Conservation (phyloP, 2,113 vertebrate genomes). For the Mola mola region DNA sequence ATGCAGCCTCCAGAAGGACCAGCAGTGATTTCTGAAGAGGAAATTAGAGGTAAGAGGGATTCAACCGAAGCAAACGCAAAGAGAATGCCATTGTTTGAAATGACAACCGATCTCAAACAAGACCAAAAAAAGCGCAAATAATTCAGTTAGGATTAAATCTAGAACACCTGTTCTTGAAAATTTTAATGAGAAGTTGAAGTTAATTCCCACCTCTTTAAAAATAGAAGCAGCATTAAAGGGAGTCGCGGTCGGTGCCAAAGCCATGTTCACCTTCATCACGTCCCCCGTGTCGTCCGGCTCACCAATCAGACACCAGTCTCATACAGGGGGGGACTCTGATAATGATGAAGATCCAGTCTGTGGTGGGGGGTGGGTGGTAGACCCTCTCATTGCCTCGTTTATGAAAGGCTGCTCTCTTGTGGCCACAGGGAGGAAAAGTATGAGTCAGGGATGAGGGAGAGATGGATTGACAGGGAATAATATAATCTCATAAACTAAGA, state of each 20-base stretch:
- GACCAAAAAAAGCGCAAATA: too few species aligned
- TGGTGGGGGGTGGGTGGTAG: background rate
- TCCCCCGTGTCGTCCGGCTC: constrained; percentile 1
- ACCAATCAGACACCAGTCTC: constrained; percentile 8
- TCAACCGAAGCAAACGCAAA: background rate
- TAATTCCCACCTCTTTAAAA: background rate
- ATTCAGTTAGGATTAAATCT: too few species aligned
- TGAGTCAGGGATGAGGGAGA: constrained; percentile 26
- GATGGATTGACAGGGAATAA: constrained; percentile 45
- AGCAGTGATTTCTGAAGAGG: background rate
- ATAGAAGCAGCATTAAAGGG: background rate
- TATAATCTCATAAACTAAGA: constrained; percentile 38
- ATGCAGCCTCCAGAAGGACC: background rate
- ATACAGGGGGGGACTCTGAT: constrained; percentile 15
- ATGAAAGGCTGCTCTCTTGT: constrained; percentile 81
- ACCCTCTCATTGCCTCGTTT: constrained; percentile 42
- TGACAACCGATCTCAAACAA: too few species aligned
- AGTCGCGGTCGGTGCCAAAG: too few species aligned
- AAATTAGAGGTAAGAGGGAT: background rate
- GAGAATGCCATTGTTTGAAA: background rate
- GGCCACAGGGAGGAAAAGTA: constrained; percentile 57
- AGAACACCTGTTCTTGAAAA: too few species aligned
- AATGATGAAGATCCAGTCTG: constrained; percentile 16
- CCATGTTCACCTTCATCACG: constrained; percentile 1
- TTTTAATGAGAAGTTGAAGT: background rate